Base-by-base conservation (phyloP, 2,797 vertebrate genomes). In the Anableps anableps region DNA sequence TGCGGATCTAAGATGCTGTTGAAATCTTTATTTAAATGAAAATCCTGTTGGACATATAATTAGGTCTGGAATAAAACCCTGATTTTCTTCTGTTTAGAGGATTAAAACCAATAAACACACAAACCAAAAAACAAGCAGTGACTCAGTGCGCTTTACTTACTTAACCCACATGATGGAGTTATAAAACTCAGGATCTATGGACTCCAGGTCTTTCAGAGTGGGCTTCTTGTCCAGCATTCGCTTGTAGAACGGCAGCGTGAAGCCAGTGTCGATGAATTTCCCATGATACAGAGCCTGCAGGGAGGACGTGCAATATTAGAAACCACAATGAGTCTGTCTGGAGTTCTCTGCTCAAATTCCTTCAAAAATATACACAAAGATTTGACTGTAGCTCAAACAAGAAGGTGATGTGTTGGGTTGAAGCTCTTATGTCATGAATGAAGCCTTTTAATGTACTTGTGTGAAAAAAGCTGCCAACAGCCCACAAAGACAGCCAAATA, bases 111-210 rank as follows among this genome's bases (percentile, higher is more conserved):
- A 23, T 19, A 11, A 5, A 0, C 23, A 66, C 34, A 38, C 16
- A 38, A 36, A 36, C 38, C 38, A 29, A 21, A n/a, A 38, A 43
- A 50, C 26, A 14, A n/a, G 41, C 17, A 38, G 43, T 17, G 68
- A 19, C 45, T 31, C 11, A 1, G 43, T 29, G 26, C 50, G 50
- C 50, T 38, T 7, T 89, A 96, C 97, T 96, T 93, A 99, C 98
- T 98, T 99, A 89, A 99, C 98, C 98, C 98, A 99, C 90, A 98
- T 93, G 5, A 99, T 98, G 88, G 98, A 99, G 96, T 99, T 99
- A 92, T 97, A 99, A 86, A 98, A 99, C 94, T 99, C 98, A 0
- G 98, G 98, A 90, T 99, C 98, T 0, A 99, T 99, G 89, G 98
- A 99, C 85, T 99, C 98, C 94, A 99, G 95, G 93, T 99, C 98